phyloP scores from a whole-genome alignment of 1,140 invertebrate species.

The Anadara kagoshimensis region DNA sequence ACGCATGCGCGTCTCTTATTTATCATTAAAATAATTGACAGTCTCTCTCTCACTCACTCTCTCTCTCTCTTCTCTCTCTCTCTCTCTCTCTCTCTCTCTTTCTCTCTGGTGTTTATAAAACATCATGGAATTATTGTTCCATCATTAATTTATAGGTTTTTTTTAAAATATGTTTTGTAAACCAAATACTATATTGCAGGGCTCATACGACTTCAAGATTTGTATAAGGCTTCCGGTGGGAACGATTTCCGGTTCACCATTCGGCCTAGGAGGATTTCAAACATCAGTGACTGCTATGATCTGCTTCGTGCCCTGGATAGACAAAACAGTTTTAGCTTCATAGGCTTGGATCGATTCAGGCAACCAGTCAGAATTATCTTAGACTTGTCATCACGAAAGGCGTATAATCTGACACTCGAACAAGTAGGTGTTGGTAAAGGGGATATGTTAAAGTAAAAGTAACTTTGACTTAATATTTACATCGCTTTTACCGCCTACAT shows the following conservation, averaged over 20 bases:
- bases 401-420: slow-evolving; percentile 53
- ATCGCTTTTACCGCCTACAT: too few species aligned
- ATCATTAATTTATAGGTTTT: too few species aligned
- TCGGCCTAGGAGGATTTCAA: slow-evolving; percentile 16
- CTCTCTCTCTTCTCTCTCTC: slow-evolving; percentile 4
- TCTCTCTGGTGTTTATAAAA: slow-evolving; percentile 1
- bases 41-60: background rate
- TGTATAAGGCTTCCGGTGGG: background rate
- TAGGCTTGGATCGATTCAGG: background rate
- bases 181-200: background rate
- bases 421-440: slow-evolving; percentile 48
- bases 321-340: background rate
- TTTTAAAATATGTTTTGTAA: too few species aligned
- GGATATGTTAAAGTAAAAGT: too few species aligned
- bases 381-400: slow-evolving; percentile 53
- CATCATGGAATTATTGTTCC: too few species aligned
- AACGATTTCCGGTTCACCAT: slow-evolving; percentile 15
- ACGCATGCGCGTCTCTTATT: too few species aligned
- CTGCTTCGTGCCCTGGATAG: slow-evolving; percentile 22
- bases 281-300: slow-evolving; percentile 33
- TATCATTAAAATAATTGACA: too few species aligned
- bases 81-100: background rate
- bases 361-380: slow-evolving; percentile 51
- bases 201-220: slow-evolving; percentile 26
- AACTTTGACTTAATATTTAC: too few species aligned